phyloP scores from a whole-genome alignment of 2,888 invertebrate species.

The Callosobruchus maculatus region DNA sequence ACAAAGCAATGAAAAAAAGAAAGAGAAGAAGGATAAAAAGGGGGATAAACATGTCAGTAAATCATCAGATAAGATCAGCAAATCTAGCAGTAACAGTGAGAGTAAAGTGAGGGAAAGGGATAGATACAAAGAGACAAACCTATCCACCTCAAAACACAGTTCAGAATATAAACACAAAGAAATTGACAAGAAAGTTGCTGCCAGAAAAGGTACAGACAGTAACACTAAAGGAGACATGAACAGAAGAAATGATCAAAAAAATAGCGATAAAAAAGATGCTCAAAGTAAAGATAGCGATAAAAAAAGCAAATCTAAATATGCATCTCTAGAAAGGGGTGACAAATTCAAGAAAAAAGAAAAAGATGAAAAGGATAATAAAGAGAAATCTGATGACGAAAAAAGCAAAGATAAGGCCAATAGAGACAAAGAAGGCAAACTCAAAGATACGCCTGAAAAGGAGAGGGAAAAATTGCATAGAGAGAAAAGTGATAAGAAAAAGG shows the following conservation, averaged over 20 bases:
- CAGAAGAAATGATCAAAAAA: background rate
- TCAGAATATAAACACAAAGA: conserved; percentile 27
- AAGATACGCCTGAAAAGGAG: conserved; percentile 34
- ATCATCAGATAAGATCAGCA: conserved; percentile 27
- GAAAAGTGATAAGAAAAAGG: conserved; percentile 7
- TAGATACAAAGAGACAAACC: conserved; percentile 7
- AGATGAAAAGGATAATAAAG: background rate
- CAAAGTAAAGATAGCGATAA: background rate
- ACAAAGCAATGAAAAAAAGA: conserved; percentile 14
- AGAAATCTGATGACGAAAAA: conserved; percentile 3
- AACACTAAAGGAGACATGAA: no score
- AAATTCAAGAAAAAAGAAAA: background rate
- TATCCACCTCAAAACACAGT: conserved; percentile 6
- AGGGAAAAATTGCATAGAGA: conserved; percentile 6
- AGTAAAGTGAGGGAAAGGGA: conserved; percentile 25
- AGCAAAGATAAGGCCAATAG: conserved; percentile 34
- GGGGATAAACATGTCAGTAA: background rate
- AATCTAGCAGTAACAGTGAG: conserved; percentile 17
- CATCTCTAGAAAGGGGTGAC: background rate
- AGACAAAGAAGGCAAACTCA: conserved; percentile 21
- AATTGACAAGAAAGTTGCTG: background rate
- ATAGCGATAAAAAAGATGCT: background rate
- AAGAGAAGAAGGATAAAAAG: conserved; percentile 27
- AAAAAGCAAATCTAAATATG: background rate
- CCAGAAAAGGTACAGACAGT: no score